Percentiles rank a stretch among this genome's conserved stretches.
Evolutionary conservation across 2,113 vertebrate genomes (phyloP).

Genomic region (Bungarus multicinctus): DNA sequence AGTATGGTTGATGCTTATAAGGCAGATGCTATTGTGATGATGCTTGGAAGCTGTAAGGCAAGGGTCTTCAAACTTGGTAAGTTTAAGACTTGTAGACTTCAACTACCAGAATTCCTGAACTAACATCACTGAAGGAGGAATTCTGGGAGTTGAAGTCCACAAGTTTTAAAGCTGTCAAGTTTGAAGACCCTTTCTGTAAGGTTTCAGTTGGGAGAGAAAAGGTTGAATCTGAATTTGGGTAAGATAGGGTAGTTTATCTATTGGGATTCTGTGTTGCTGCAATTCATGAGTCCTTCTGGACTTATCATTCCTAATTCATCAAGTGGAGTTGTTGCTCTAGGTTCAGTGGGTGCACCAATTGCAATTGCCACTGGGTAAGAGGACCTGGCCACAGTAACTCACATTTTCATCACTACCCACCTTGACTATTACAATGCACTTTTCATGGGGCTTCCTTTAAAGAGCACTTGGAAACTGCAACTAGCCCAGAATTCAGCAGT

Average conservation of each 20-base stretch:
- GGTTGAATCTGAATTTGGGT: background rate
- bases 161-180: too few relatives aligned
- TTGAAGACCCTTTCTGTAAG: background rate
- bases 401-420: background rate
- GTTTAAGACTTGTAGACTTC: too few relatives aligned
- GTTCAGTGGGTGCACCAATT: background rate
- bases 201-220: background rate
- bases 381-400: background rate
- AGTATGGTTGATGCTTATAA: too few relatives aligned
- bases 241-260: background rate
- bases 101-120: too few relatives aligned
- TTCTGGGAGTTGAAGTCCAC: too few relatives aligned
- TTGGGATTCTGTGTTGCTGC: background rate
- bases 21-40: too few relatives aligned
- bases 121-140: too few relatives aligned
- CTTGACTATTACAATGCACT: background rate
- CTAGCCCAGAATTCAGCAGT: background rate
- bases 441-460: background rate
- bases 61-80: too few relatives aligned
- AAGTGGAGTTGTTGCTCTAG: background rate
- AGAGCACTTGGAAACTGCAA: background rate
- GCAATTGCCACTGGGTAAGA: background rate
- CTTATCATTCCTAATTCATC: background rate
- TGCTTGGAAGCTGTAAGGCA: too few relatives aligned
- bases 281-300: background rate